Base-by-base conservation (phyloP, 53 echinoderm and acorn worm species). In the Astropecten irregularis region DNA sequence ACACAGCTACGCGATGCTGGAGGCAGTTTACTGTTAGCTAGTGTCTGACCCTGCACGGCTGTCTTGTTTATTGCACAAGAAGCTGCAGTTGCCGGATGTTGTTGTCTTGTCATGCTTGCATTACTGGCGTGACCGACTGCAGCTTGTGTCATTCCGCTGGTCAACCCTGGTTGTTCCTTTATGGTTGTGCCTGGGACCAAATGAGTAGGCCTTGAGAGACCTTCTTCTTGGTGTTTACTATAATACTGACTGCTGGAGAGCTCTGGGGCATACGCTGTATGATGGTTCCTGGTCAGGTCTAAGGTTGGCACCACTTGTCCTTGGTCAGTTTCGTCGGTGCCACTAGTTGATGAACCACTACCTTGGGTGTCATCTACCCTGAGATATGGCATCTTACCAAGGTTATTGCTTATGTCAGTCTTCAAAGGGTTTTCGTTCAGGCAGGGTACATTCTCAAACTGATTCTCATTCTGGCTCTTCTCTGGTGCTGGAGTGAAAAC, bases 321-420 rank as follows among this genome's bases (percentile, higher is more conserved):
- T 27, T 79, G 79, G 61, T 79, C 79, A 1, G 79, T 61, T 19
- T 79, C 79, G n/a, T 79, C 79, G 9, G 42, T 22, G 18, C 79
- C 79, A 33, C 13, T 31, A 10, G n/a, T 50, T 74, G 40, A 57
- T 25, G 57, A 15, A 18, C 33, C 5, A 37, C 54, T 39, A 37
- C 21, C 58, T 20, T 10, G 73, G 37, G 13, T 50, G 25, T 28
- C 15, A 46, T 68, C 28, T 18, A 9, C 72, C 3, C n/a, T 26
- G 57, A 33, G 74, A 74, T 15, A 20, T 10, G 11, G 6, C 42
- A 42, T 8, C 42, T 11, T 11, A 6, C 42, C 42, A 11, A 11
- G 42, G 42, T 42, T 11, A 42, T 42, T 42, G n/a, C n/a, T n/a
- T n/a, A n/a, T n/a, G n/a, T n/a, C n/a, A n/a, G n/a, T n/a, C n/a